Evolutionary conservation across 2,113 vertebrate genomes (phyloP).

Genomic region (Oryzias javanicus): DNA sequence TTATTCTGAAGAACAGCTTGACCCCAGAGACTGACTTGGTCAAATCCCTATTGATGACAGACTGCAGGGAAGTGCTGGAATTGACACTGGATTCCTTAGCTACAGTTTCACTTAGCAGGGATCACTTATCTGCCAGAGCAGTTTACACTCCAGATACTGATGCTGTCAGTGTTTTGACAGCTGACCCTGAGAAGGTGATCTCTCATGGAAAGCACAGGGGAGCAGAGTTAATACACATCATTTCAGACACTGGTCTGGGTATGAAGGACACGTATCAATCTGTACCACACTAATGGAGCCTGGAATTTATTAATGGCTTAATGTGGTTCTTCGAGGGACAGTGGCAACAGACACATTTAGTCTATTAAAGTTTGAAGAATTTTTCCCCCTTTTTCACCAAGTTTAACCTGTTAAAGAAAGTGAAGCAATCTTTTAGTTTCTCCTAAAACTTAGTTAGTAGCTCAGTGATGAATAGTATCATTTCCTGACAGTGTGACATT

Average conservation of each 20-base stretch:
- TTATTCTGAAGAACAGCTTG: conserved; percentile 63
- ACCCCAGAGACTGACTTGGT: conserved; percentile 58
- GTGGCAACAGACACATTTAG: neutral
- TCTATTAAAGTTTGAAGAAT: neutral
- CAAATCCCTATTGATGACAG: conserved; percentile 28
- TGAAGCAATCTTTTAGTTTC: too few species aligned
- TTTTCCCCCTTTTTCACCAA: too few species aligned
- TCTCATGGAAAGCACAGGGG: conserved; percentile 15
- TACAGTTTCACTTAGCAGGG: conserved; percentile 51
- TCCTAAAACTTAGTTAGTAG: too few species aligned
- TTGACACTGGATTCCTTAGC: conserved; percentile 54
- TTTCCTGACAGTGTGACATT: too few species aligned
- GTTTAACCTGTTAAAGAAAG: too few species aligned
- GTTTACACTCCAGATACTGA: conserved; percentile 52
- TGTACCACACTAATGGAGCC: neutral
- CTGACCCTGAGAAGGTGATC: conserved; percentile 33
- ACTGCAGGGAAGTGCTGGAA: conserved; percentile 51
- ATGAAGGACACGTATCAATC: conserved; percentile 4
- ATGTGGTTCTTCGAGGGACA: neutral
- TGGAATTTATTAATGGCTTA: neutral
- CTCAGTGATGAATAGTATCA: too few species aligned
- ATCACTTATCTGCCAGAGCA: conserved; percentile 59
- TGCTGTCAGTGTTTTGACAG: conserved; percentile 49
- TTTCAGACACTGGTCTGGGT: conserved; percentile 1
- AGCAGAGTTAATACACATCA: conserved; percentile 15